phyloP scores from a whole-genome alignment of 2,797 vertebrate species.

The Heteromormyrus szaboi region DNA sequence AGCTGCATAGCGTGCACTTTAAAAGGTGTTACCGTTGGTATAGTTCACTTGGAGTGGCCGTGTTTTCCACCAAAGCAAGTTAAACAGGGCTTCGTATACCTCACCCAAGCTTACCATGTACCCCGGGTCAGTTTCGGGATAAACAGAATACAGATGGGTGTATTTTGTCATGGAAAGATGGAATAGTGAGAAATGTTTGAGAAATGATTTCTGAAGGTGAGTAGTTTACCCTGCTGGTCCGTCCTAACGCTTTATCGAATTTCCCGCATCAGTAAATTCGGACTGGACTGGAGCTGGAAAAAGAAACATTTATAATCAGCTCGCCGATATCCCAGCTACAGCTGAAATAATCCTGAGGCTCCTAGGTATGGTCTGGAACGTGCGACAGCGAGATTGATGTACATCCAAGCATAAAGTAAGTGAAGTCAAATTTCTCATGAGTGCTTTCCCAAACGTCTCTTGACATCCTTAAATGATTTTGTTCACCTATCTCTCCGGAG shows the following conservation, averaged over 20 bases:
- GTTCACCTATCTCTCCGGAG: not conserved
- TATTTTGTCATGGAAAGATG: not conserved
- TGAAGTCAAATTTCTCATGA: not conserved
- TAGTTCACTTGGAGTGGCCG: not conserved
- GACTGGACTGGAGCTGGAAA: not conserved
- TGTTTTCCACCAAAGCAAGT: not conserved
- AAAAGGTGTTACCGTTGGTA: not conserved
- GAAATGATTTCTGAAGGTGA: not conserved
- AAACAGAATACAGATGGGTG: not conserved
- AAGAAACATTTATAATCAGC: not conserved
- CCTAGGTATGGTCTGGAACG: not conserved
- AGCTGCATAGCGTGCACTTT: not conserved
- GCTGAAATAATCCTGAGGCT: not conserved
- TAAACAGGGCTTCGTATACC: not conserved
- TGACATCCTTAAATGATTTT: conserved; percentile 4
- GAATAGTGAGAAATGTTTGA: not conserved
- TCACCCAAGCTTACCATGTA: not conserved
- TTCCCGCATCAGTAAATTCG: not conserved
- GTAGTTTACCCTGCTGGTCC: not conserved
- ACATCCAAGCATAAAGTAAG: not conserved
- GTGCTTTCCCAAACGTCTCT: not conserved
- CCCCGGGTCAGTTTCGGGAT: not conserved
- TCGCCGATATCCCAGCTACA: not conserved
- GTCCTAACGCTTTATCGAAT: not conserved
- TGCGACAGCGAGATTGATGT: not conserved